Evolutionary conservation across 2,888 invertebrate species (phyloP).

Genomic region (Chesias legatella): DNA sequence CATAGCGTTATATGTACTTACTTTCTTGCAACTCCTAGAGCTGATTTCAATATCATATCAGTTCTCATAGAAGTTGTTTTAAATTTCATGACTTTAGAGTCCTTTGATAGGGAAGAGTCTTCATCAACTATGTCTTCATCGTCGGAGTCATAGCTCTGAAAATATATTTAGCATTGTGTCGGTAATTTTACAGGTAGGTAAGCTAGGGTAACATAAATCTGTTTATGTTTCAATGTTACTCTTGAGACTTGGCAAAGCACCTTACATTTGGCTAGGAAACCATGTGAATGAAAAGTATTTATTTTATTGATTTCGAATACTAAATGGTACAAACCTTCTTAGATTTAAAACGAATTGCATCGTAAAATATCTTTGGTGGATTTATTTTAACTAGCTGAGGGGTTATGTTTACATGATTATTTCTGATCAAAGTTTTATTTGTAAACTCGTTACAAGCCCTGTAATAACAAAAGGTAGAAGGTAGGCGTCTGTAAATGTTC

Average conservation of each 20-base stretch:
- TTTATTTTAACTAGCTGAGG: conserved; percentile 28
- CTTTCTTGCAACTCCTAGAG: conserved; percentile 86
- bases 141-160: conserved; percentile 75
- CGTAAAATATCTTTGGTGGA: conserved; percentile 28
- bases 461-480: conserved; percentile 1
- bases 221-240: no score
- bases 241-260: not conserved
- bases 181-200: no score
- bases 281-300: not conserved
- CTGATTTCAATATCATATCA: conserved; percentile 85
- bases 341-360: conserved; percentile 50
- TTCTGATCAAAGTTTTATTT: conserved; percentile 12
- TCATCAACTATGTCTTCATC: conserved; percentile 69
- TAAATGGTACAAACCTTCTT: conserved; percentile 51
- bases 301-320: not conserved
- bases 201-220: no score
- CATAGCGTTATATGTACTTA: conserved; percentile 49
- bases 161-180: conserved; percentile 29
- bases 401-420: conserved; percentile 47
- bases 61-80: conserved; percentile 84
- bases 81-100: conserved; percentile 83
- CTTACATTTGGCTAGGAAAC: not conserved
- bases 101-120: conserved; percentile 75
- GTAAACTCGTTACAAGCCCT: not conserved
- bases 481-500: no score